phyloP scores from a whole-genome alignment of 2,797 vertebrate species.

The Sebastes iracundus region DNA sequence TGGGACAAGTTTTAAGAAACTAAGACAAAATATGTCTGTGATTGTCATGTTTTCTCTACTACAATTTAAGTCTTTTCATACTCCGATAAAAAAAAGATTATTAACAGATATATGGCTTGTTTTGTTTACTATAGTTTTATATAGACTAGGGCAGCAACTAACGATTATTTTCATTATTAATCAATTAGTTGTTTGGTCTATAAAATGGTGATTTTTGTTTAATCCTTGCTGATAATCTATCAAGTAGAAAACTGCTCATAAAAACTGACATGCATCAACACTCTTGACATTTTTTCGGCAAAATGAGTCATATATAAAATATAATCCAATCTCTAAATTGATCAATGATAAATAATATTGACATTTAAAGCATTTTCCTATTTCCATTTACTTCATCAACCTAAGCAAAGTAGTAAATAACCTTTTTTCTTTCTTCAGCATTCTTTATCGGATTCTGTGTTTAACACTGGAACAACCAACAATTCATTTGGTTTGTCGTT shows the following conservation, averaged over 20 bases:
- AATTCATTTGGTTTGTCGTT: neutral
- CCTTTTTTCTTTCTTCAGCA: neutral
- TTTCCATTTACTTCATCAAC: neutral
- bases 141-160: neutral
- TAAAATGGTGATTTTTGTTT: too few relatives aligned
- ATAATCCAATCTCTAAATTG: neutral
- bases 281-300: neutral
- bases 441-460: neutral
- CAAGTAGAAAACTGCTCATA: neutral
- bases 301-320: neutral
- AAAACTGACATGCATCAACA: neutral
- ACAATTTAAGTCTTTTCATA: neutral
- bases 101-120: neutral
- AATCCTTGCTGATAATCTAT: neutral
- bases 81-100: neutral
- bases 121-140: neutral
- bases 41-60: neutral
- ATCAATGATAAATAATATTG: neutral
- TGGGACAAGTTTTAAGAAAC: neutral
- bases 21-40: neutral
- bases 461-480: neutral
- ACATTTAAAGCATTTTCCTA: neutral
- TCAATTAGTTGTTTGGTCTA: too few relatives aligned
- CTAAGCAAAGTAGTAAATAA: neutral
- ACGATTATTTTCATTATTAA: too few relatives aligned